Base-by-base conservation (phyloP, 2,888 invertebrate genomes). In the Pterostichus niger region DNA sequence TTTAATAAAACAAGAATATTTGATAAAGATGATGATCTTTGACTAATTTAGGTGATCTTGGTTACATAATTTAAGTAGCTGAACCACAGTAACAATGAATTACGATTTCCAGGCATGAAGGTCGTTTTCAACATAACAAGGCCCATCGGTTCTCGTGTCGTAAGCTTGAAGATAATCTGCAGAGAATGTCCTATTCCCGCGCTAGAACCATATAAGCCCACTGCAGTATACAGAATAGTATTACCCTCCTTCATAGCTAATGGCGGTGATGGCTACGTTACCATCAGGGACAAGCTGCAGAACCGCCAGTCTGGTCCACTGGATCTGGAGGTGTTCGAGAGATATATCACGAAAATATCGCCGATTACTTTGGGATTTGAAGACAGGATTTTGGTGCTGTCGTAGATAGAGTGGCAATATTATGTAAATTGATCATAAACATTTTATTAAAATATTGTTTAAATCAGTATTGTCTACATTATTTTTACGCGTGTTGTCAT, bases 221-320 rank as follows among this genome's bases (percentile, higher is more conserved):
- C 91, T 49, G 89, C 91, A 85, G 90, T 90, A 17, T 96, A 96
- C 89, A 91, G 92, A 7, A 89, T 96, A 0, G 90, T 93, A 13
- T 87, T 93, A 0, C 91, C 93, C 61, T 91, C 91, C 85, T 96
- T 93, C 87, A 88, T 95, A 80, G 91, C 92, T 0, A 91, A 90
- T 49, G 96, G 96, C 10, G 96, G 96, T 64, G 95, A 95, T 87
- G 94, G 94, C 0, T 95, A 92, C 87, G 86, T 90, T 83, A 90
- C 92, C 86, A 85, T 94, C 52, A 87, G 90, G 0, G 87, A 92
- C 0, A 90, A 93, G 86, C 88, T 92, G 15, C 88, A 91, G 84
- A 92, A 93, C 87, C 82, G 91, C 31, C 86, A 88, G 68, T 88
- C 88, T 68, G 91, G 93, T 44, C 89, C 88, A 0, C 84, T 91